Conservation (phyloP, 2,888 invertebrate genomes). For the Catonia carolina region DNA sequence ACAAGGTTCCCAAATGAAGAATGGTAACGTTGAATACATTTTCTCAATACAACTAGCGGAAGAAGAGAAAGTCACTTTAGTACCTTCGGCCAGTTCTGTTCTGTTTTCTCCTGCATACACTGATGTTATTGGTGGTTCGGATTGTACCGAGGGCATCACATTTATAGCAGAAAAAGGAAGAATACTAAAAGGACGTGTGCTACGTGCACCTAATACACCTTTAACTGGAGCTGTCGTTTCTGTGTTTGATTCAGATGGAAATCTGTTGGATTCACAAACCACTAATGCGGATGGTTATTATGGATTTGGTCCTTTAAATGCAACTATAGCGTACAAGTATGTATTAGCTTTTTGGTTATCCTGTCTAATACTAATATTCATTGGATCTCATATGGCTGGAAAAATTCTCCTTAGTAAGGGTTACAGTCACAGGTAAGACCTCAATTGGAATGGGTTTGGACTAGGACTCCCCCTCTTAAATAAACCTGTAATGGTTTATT, state of each 20-base stretch:
- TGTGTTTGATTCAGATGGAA: conserved; percentile 42
- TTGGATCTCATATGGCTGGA: no score
- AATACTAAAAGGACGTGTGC: conserved; percentile 56
- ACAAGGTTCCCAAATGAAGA: conserved; percentile 35
- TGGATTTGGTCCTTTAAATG: conserved; percentile 77
- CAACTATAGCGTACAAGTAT: conserved; percentile 56
- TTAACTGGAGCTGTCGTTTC: conserved; percentile 52
- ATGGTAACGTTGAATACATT: conserved; percentile 37
- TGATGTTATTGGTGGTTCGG: conserved; percentile 55
- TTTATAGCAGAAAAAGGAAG: conserved; percentile 61
- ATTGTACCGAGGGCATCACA: conserved; percentile 47
- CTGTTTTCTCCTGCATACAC: conserved; percentile 60
- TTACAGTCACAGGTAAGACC: no score
- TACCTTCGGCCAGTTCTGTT: conserved; percentile 62
- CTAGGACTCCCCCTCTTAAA: no score
- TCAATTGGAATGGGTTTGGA: no score
- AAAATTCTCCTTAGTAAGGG: no score
- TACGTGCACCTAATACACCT: conserved; percentile 46
- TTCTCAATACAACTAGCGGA: conserved; percentile 44
- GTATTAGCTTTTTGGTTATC: background rate
- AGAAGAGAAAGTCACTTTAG: conserved; percentile 53
- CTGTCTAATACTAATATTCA: no score
- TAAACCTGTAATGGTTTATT: no score
- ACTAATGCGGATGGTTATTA: conserved; percentile 70
- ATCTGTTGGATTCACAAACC: conserved; percentile 43